Evolutionary conservation across 2,797 vertebrate genomes (phyloP).

Genomic region (Australoheros facetus): DNA sequence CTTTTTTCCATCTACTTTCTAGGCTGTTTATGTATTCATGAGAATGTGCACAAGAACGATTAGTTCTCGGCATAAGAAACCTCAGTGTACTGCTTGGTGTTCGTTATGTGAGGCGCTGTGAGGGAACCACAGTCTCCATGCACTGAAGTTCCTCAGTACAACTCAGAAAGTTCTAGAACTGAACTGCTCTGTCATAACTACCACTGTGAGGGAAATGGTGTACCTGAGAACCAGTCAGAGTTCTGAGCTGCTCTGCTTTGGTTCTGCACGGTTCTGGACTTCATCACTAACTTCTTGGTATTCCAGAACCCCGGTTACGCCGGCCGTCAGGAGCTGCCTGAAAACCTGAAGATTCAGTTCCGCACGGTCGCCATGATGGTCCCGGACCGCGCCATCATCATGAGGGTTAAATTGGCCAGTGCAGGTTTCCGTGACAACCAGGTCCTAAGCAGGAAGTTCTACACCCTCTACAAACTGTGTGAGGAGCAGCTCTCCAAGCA

Average conservation of each 20-base stretch:
- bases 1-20: neutral
- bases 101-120: neutral
- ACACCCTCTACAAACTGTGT: slow-evolving; percentile 88
- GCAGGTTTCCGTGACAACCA: slow-evolving; percentile 89
- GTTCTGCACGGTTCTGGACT: neutral
- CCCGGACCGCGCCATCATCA: slow-evolving; percentile 88
- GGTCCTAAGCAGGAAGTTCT: slow-evolving; percentile 87
- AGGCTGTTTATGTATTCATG: too few species aligned
- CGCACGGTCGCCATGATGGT: slow-evolving; percentile 91
- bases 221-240: too few species aligned
- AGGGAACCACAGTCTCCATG: neutral
- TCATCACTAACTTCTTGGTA: fast-evolving
- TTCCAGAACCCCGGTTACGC: slow-evolving; percentile 86
- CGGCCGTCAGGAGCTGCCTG: slow-evolving; percentile 88
- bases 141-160: neutral
- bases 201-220: neutral
- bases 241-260: too few species aligned
- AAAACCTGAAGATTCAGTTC: slow-evolving; percentile 90
- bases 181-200: neutral
- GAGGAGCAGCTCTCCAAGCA: slow-evolving; percentile 90
- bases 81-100: neutral
- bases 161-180: fast-evolving
- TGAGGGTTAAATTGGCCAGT: slow-evolving; percentile 89
- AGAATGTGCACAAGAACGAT: too few species aligned
- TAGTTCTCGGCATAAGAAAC: fast-evolving